Base-by-base conservation (phyloP, 2,113 vertebrate genomes). In the Vicugna pacos region DNA sequence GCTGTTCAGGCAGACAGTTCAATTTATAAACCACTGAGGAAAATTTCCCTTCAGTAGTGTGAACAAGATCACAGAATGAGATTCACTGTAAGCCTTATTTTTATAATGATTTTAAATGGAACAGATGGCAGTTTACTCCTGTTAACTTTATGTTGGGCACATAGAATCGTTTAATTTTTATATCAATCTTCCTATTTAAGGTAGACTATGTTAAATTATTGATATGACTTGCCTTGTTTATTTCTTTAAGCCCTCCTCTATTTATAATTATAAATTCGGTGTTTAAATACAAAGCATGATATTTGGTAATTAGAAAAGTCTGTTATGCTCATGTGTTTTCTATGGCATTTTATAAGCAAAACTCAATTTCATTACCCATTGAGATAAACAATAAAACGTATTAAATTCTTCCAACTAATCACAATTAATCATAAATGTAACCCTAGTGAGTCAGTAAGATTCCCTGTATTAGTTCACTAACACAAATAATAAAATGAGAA, bases 171-270 rank as follows among this genome's bases (percentile, higher is more conserved):
- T 94, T 95, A 88, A 56, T 58, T 88, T 93, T 91, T 69, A 91
- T 64, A 83, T 52, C 32, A 89, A 22, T 76, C 17, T 83, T 92
- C 86, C 38, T 70, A 8, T 75, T 94, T 58, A 93, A 96, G 28
- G 17, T 91, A 84, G 20, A 85, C 81, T 91, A 54, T 94, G 32
- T 50, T 93, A 85, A 85, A 73, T 81, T 96, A 85, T 56, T 70
- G 17, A 60, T 76, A 52, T 72, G 32, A 70, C 91, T 95, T 95
- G 3, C 22, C 20, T 26, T 42, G 16, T 30, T 92, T 85, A 64
- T 82, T 48, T 67, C 30, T 50, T 87, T 80, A 95, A 95, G 4
- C 56, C 0, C 0, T 62, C 0, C 0, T 86, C 15, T 65, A 19
- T 79, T 81, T 16, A 42, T 4, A 89, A 62, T 89, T 62, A 65